A percentile compares a stretch with the other conserved stretches of the same genome.
Evolutionary conservation across 1,140 invertebrate species (phyloP).

Genomic region (Monochamus saltuarius): DNA sequence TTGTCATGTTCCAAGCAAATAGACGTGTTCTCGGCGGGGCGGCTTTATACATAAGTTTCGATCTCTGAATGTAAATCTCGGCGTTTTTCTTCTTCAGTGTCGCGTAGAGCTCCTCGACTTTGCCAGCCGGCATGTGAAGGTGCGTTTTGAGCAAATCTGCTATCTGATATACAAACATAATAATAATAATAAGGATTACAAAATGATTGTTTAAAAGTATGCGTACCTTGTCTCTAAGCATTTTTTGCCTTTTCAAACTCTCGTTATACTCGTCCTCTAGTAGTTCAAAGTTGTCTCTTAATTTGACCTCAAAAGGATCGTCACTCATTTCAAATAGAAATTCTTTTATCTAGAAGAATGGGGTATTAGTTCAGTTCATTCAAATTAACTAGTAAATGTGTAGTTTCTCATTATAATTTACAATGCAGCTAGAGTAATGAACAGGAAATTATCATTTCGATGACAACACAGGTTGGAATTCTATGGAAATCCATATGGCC

Average conservation of each 20-base stretch:
- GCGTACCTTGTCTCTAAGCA: conserved; percentile 84
- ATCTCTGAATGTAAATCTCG: conserved; percentile 93
- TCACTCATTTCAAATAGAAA: conserved; percentile 90
- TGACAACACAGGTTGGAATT: too few species aligned
- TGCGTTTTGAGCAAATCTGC: conserved; percentile 76
- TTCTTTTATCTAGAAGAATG: conserved; percentile 68
- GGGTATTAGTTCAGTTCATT: too few species aligned
- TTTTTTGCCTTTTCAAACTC: conserved; percentile 85
- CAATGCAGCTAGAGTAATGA: too few species aligned
- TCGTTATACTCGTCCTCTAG: conserved; percentile 96
- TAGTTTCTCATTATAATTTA: too few species aligned
- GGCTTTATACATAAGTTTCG: conserved; percentile 74
- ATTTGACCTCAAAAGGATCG: conserved; percentile 96
- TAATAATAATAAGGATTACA: too few species aligned
- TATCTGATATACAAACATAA: conserved; percentile 49
- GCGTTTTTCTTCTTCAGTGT: conserved; percentile 86
- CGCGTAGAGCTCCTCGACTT: conserved; percentile 87
- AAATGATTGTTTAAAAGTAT: not conserved
- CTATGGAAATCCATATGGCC: too few species aligned
- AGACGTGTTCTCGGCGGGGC: conserved; percentile 73
- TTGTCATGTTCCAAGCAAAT: conserved; percentile 78
- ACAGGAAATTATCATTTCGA: too few species aligned
- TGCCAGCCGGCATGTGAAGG: conserved; percentile 78
- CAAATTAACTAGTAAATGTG: too few species aligned
- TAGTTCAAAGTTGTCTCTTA: conserved; percentile 94